Base-by-base conservation (phyloP, 2,888 invertebrate species). In the Drosophila imparisetae region DNA sequence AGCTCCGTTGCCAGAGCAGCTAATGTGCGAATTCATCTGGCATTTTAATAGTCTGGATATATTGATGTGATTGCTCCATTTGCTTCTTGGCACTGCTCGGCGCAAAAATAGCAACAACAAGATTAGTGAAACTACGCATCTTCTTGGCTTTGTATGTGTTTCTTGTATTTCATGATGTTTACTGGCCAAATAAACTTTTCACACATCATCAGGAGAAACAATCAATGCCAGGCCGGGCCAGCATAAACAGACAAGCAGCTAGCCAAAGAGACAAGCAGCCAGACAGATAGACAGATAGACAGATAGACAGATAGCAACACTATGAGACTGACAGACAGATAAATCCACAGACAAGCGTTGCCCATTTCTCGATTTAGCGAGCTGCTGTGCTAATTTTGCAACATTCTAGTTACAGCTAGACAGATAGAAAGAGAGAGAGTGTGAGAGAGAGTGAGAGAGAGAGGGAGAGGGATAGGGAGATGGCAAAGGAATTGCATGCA, bases 101-200 rank as follows among this genome's bases (percentile, higher is more conserved):
- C 42, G 66, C 30, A 15, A 24, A 45, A 45, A 45, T 45, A 45
- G 8, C 21, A 4, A 42, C 30, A 30, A 42, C 29, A 40, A 66
- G 34, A 45, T 45, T 15, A 24, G 15, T 2, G 7, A 54, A 54
- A 18, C 52, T 55, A 32, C n/a, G 60, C 58, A 54, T 72, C 21
- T 24, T 50, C 38, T 62, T 50, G 34, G 64, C 49, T 49, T 69
- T 84, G 86, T 78, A 63, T 86, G 79, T 86, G 84, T 85, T 84
- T 66, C 69, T 79, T 86, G 74, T 89, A 81, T 83, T 89, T 89
- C 77, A 79, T 81, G 72, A 70, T 85, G 89, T 89, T 85, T 85
- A 85, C 87, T 80, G 66, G 65, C 49, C 86, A 84, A 84, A 89
- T 89, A 89, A 89, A 89, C 89, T 84, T 89, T 85, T 85, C 85